Base-by-base conservation (phyloP, 2,113 vertebrate genomes). In the Leiothrix lutea region DNA sequence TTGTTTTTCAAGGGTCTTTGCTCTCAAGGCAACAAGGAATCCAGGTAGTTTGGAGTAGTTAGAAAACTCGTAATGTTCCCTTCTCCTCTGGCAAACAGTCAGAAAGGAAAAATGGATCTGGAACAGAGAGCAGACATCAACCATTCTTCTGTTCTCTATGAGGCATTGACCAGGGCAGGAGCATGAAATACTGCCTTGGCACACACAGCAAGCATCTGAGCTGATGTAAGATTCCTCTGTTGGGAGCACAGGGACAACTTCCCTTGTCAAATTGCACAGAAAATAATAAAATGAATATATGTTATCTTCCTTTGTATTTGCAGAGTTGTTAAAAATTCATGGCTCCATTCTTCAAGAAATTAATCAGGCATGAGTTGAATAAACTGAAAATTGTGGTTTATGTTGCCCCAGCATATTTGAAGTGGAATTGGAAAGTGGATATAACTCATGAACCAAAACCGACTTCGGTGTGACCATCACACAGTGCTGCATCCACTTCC, bases 241-340 rank as follows among this genome's bases (percentile, higher is more conserved):
- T 53, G 58, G 48, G 85, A 95, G 50, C 50, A 62, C 16, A 51
- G 79, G 42, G n/a, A 79, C 45, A 94, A 47, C 48, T 83, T 83
- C 35, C 75, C 87, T 84, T 2, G 1, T 94, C 67, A 92, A 70
- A 74, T 18, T 64, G 28, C 4, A 0, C 36, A 50, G 84, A 74
- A 85, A 92, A 71, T 31, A 81, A 66, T 40, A 86, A 85, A 92
- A 94, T 70, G 7, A 62, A 71, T 53, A 78, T 36, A 79, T 18
- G 44, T 79, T 81, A 38, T 80, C 94, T 93, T 23, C 64, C 85
- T 92, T 86, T 45, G 36, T 53, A 17, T 81, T 84, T 92, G 50
- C 35, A 86, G 44, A 92, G 61, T 26, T 91, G 33, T 80, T 94
- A 88, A 96, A 96, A 90, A 90, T 84, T 87, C 57, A 79, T 74